Evolutionary conservation across 2,888 invertebrate species (phyloP), one percentile per base, ranked within the genome.

Genomic region (Hyposoter dolosus): DNA sequence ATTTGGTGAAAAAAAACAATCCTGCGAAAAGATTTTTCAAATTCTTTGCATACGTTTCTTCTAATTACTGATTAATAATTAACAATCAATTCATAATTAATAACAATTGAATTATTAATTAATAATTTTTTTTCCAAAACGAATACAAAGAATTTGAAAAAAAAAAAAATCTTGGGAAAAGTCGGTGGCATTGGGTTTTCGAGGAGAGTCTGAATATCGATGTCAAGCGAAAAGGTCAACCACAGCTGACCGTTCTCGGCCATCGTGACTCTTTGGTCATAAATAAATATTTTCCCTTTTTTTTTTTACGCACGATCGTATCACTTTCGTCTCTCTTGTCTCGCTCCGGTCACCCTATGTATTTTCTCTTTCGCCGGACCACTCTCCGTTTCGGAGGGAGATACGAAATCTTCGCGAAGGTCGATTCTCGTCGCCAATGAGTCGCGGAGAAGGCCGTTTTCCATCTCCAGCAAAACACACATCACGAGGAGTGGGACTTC

Each of bases 241-340:
- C 85, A 82, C 74, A 86, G 83, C 83, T 87, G 86, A 83, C 82
- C 82, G 82, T 83, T 82, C 87, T 82, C 80, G 76, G 72, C 19
- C 77, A 83, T 45, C 63, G 69, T 72, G 63, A 60, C 50, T 82
- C 82, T 84, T 72, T 68, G 45, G 60, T 69, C 40, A 40, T 56
- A 23, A 40, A 79, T 79, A 71, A 0, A 47, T 10, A 40, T 40
- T 7, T 10, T 40, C 5, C 40, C 40, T 60, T 65, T 78, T 69
- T 78, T 76, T n/a, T 81, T 71, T 45, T 23, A 72, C 45, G 23
- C 47, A 68, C 23, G 19, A 68, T 17, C 68, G 6, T 43, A 74
- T 53, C 69, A 86, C 82, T 83, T 78, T 84, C 77, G 77, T 82
- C 77, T 72, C 28, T 45, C 23, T 23, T 45, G 23, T 68, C 28